Evolutionary conservation across 2,888 invertebrate species (phyloP).

Genomic region (Brachyptera risi): DNA sequence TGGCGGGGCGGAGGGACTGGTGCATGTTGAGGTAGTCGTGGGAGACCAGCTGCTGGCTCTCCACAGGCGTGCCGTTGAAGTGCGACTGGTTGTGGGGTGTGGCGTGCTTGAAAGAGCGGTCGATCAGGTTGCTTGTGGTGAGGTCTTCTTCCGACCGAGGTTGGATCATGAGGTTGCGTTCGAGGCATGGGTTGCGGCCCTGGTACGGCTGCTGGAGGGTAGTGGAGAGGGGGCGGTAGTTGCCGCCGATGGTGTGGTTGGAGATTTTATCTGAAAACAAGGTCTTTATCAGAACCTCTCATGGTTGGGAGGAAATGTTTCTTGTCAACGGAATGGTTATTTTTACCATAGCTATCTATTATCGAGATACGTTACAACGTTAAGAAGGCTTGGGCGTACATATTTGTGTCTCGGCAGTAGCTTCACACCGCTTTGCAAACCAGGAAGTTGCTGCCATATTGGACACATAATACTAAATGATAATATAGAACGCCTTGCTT

Average conservation of each 20-base stretch:
- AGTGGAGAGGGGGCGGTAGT: constrained; percentile 43
- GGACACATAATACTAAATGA: too few relatives aligned
- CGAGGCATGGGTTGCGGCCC: constrained; percentile 78
- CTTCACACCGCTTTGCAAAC: too few relatives aligned
- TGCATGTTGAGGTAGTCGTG: constrained; percentile 49
- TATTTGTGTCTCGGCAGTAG: too few relatives aligned
- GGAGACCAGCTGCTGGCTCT: constrained; percentile 50
- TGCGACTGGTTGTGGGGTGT: constrained; percentile 23
- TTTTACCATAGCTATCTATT: too few relatives aligned
- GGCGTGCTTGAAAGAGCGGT: constrained; percentile 35
- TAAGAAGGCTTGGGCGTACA: too few relatives aligned
- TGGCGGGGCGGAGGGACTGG: constrained; percentile 50
- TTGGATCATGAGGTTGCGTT: constrained; percentile 64
- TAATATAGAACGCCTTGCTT: too few relatives aligned
- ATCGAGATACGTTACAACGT: too few relatives aligned
- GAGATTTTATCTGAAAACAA: constrained; percentile 50
- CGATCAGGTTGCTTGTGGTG: constrained; percentile 44
- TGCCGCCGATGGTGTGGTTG: constrained; percentile 42
- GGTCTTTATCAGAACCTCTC: too few relatives aligned
- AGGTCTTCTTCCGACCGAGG: constrained; percentile 55
- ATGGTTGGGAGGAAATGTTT: too few relatives aligned
- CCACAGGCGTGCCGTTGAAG: constrained; percentile 36
- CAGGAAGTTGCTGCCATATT: too few relatives aligned
- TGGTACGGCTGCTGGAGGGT: constrained; percentile 68
- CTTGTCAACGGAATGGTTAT: too few relatives aligned